Percentiles rank a stretch among this genome's conserved stretches.
phyloP scores from a whole-genome alignment of 2,888 invertebrate species.

The Agonopterix heracliana region DNA sequence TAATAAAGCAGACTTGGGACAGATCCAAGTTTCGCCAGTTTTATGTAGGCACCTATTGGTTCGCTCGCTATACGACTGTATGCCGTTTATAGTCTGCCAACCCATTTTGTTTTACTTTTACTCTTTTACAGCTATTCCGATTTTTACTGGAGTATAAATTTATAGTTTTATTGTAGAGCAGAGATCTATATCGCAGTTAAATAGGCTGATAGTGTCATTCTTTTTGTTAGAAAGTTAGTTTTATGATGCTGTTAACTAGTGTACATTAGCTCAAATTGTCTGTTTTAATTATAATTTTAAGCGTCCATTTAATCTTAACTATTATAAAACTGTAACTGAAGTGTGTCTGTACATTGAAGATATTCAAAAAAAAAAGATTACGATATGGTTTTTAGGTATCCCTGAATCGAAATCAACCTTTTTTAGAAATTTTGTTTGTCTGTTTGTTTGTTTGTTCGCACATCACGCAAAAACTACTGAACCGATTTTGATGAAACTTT shows the following conservation, averaged over 20 bases:
- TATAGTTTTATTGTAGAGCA: background rate
- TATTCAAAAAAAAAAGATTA: no score
- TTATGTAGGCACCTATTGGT: conserved; percentile 11
- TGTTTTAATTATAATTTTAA: background rate
- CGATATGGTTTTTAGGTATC: no score
- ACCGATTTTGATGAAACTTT: no score
- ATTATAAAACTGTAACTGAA: no score
- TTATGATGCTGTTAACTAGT: background rate
- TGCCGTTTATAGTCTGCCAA: conserved; percentile 20
- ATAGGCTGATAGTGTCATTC: no score
- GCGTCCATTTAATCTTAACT: no score
- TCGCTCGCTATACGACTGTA: conserved; percentile 11
- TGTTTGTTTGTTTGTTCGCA: no score
- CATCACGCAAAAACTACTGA: no score
- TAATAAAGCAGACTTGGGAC: conserved; percentile 32
- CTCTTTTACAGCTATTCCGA: conserved; percentile 4
- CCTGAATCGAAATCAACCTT: no score
- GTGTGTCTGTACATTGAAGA: no score
- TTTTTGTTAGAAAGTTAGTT: background rate
- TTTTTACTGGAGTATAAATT: background rate
- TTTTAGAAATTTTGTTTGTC: no score
- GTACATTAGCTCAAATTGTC: background rate
- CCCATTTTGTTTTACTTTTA: conserved; percentile 17
- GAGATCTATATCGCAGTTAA: no score
- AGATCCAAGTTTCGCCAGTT: conserved; percentile 34